A percentile compares a stretch with the other conserved stretches of the same genome.
Conservation (phyloP, 2,888 invertebrate genomes). For the Scotopteryx bipunctaria region DNA sequence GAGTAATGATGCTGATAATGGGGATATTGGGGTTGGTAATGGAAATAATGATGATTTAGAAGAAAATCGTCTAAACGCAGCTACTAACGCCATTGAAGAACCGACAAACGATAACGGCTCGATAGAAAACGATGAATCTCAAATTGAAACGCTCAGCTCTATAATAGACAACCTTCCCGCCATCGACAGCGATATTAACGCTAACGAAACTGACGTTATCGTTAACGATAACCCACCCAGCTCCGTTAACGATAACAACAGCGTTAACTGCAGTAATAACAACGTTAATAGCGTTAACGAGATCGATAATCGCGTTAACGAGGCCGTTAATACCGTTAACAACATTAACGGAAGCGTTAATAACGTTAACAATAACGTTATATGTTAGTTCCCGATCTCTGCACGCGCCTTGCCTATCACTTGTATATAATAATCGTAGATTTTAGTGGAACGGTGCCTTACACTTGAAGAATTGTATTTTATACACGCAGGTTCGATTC, state of each 20-base stretch:
- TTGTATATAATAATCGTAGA: conserved; percentile 22
- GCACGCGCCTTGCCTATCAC: conserved; percentile 38
- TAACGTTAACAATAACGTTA: conserved; percentile 11
- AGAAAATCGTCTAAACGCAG: conserved; percentile 29
- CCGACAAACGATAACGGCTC: conserved; percentile 25
- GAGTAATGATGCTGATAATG: conserved; percentile 18
- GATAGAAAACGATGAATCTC: conserved; percentile 33
- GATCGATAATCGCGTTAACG: too few species aligned
- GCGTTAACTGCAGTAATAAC: not conserved
- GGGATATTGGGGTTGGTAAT: not conserved
- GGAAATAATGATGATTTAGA: conserved; percentile 1
- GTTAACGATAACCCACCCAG: conserved; percentile 13
- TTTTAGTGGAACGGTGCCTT: conserved; percentile 34
- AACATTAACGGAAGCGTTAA: conserved; percentile 11
- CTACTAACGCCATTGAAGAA: conserved; percentile 22
- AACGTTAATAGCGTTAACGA: not conserved
- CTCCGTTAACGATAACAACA: conserved; percentile 8
- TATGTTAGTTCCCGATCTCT: conserved; percentile 28
- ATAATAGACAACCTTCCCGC: conserved; percentile 73
- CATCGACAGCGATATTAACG: conserved; percentile 71
- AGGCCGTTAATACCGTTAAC: conserved; percentile 6
- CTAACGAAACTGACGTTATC: conserved; percentile 51
- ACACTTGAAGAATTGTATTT: conserved; percentile 23
- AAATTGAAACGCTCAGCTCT: conserved; percentile 51
- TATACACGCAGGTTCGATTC: conserved; percentile 5